phyloP scores from a whole-genome alignment of 2,797 vertebrate genomes.

The Lagocephalus sceleratus region DNA sequence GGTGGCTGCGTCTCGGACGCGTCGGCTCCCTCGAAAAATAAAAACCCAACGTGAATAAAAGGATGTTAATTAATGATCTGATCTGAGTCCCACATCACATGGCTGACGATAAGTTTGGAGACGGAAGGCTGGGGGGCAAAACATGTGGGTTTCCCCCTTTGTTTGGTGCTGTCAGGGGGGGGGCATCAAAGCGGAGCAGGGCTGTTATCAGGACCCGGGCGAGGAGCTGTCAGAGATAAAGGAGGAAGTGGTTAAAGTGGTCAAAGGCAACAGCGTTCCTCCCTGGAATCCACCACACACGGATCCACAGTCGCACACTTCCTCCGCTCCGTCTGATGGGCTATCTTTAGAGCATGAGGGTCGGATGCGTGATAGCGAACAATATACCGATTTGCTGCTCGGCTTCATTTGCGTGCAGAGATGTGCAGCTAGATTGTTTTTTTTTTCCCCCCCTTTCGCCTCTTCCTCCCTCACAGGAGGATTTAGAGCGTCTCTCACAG shows the following conservation, averaged over 20 bases:
- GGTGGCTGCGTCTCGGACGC: constrained; percentile 21
- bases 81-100: constrained; percentile 69
- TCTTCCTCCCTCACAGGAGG: constrained; percentile 31
- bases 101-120: constrained; percentile 48
- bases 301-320: constrained; percentile 10
- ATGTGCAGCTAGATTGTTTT: constrained; percentile 40
- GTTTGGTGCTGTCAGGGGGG: constrained; percentile 47
- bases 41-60: constrained; percentile 48
- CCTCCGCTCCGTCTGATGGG: constrained; percentile 13
- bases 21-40: constrained; percentile 6
- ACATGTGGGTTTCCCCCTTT: constrained; percentile 65
- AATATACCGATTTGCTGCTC: constrained; percentile 46
- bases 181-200: constrained; percentile 57
- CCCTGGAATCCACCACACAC: constrained; percentile 33
- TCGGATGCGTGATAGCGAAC: constrained; percentile 38
- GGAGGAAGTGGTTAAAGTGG: constrained; percentile 67
- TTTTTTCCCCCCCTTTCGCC: constrained; percentile 31
- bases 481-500: no score
- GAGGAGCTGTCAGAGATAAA: constrained; percentile 60
- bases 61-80: constrained; percentile 65
- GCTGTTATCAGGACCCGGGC: constrained; percentile 52
- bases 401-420: constrained; percentile 43
- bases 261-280: constrained; percentile 31
- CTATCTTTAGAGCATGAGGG: constrained; percentile 39
- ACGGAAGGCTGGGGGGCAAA: constrained; percentile 57